A percentile compares a stretch with the other conserved stretches of the same genome.
phyloP scores from a whole-genome alignment of 2,888 invertebrate genomes.

The Aphidoletes aphidimyza region DNA sequence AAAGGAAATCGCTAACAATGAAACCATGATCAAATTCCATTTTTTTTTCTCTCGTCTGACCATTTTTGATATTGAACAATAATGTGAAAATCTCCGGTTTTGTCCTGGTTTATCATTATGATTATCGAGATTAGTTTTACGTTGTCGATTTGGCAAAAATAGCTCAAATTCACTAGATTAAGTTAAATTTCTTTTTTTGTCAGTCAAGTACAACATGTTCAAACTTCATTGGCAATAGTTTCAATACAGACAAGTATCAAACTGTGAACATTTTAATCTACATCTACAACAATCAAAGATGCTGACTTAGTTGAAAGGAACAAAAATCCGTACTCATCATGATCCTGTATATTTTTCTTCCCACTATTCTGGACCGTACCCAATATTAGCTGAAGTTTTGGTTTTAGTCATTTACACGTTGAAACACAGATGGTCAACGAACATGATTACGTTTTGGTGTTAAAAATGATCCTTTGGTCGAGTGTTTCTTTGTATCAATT shows the following conservation, averaged over 20 bases:
- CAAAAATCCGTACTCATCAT: neutral
- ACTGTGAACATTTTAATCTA: neutral
- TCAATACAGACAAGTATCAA: neutral
- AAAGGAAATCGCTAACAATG: slow-evolving; percentile 24
- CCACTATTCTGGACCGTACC: too few species aligned
- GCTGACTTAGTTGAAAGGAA: neutral
- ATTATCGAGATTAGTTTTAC: neutral
- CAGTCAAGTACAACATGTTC: neutral
- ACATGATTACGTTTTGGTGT: neutral
- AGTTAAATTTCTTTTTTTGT: neutral
- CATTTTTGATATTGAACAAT: neutral
- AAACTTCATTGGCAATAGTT: neutral
- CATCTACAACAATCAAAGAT: neutral
- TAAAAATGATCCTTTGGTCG: slow-evolving; percentile 28
- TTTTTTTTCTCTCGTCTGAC: neutral
- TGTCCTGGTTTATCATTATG: slow-evolving; percentile 11
- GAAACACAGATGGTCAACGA: slow-evolving; percentile 22
- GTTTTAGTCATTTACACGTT: neutral
- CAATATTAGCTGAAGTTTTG: too few species aligned
- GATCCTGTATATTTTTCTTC: neutral
- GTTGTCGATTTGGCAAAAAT: too few species aligned
- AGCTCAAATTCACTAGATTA: too few species aligned
- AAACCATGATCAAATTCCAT: neutral
- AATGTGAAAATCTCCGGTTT: neutral
- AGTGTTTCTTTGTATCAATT: neutral